Evolutionary conservation across 2,888 invertebrate species (phyloP).

Genomic region (Melinaea marsaeus): DNA sequence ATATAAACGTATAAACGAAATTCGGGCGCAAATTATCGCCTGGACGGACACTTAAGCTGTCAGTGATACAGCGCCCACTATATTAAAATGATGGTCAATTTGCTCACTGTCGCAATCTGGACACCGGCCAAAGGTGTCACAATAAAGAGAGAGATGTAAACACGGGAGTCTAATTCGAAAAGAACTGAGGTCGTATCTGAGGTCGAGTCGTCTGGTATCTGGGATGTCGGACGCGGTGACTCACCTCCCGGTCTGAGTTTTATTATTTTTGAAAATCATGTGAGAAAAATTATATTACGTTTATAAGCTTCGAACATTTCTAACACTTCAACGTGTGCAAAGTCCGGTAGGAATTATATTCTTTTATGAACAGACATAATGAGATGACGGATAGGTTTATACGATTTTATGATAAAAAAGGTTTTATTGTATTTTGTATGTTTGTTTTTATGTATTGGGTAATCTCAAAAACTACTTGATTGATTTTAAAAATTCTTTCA

Average conservation of each 20-base stretch:
- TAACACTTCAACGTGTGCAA: background rate
- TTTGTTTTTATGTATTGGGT: too few species aligned
- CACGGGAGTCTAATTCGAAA: constrained; percentile 67
- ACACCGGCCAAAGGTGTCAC: constrained; percentile 67
- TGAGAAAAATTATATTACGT: constrained; percentile 1
- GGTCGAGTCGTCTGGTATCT: constrained; percentile 55
- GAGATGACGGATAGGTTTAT: too few species aligned
- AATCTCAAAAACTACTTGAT: too few species aligned
- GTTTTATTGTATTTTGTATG: too few species aligned
- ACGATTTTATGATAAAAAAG: too few species aligned
- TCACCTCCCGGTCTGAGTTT: constrained; percentile 43
- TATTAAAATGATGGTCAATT: constrained; percentile 47
- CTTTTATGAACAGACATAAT: too few species aligned
- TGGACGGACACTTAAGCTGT: constrained; percentile 14
- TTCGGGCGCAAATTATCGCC: background rate
- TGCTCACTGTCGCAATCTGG: constrained; percentile 63
- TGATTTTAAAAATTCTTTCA: too few species aligned
- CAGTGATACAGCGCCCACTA: constrained; percentile 30
- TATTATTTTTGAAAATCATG: constrained; percentile 35
- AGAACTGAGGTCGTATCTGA: constrained; percentile 62
- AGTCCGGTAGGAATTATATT: too few species aligned
- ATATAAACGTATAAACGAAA: background rate
- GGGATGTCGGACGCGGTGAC: constrained; percentile 58
- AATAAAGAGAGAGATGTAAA: constrained; percentile 73
- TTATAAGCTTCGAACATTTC: background rate